Conservation (phyloP, 2,888 invertebrate species). For the Octonoba sinensis region DNA sequence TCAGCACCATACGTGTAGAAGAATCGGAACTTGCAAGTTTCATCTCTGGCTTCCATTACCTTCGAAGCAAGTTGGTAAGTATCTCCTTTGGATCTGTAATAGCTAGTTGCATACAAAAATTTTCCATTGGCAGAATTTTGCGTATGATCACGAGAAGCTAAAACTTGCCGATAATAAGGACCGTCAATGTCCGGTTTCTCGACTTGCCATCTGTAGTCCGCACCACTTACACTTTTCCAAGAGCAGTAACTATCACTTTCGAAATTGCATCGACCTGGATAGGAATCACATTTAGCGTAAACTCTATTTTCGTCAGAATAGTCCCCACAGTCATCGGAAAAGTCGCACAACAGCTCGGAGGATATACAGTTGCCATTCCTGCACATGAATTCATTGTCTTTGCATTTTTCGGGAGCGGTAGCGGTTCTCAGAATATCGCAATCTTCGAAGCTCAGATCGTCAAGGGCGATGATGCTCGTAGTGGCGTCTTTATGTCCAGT, state of each 20-base stretch:
- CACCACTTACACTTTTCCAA: constrained; percentile 38
- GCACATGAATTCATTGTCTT: constrained; percentile 41
- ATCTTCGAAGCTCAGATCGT: constrained; percentile 57
- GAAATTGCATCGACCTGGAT: constrained; percentile 59
- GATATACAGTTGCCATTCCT: constrained; percentile 56
- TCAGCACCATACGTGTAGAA: constrained; percentile 53
- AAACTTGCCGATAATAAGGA: background rate
- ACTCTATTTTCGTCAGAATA: constrained; percentile 56
- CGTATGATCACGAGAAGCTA: constrained; percentile 53
- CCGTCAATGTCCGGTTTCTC: background rate
- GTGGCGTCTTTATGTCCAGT: constrained; percentile 15
- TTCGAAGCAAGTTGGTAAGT: constrained; percentile 38
- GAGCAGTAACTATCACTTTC: constrained; percentile 52
- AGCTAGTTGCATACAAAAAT: constrained; percentile 33
- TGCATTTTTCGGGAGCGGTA: constrained; percentile 19
- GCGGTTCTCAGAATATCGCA: constrained; percentile 44
- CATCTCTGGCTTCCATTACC: constrained; percentile 41
- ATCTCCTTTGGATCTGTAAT: constrained; percentile 18
- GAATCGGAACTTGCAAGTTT: constrained; percentile 53
- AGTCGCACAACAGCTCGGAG: constrained; percentile 49
- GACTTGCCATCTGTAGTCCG: constrained; percentile 21
- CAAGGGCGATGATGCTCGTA: constrained; percentile 51
- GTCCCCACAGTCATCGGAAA: constrained; percentile 63
- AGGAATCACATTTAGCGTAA: constrained; percentile 43
- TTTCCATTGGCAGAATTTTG: constrained; percentile 51